Evolutionary conservation across 1,140 invertebrate species (phyloP), one percentile per base, ranked within the genome.

Genomic region (Scaptodrosophila lebanonensis): DNA sequence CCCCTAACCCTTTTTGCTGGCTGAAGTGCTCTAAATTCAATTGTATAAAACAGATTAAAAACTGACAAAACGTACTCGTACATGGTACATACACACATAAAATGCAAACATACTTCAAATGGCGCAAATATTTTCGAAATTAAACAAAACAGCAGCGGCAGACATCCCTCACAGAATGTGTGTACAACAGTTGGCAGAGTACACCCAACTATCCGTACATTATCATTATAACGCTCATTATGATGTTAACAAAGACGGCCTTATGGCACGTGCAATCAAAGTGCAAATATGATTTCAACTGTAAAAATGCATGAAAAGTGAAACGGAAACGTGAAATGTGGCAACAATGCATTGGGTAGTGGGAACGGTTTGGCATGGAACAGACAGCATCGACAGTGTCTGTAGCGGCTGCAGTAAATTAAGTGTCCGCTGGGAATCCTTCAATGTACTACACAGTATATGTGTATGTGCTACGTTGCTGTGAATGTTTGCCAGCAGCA

Each of bases 351-450:
- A 39, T 12, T 15, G 13, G 60, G 4, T 17, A 20, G 52, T 15
- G 36, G 30, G 13, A 75, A 52, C 63, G 58, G 48, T 50, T 77
- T 52, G 38, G 72, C 77, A 82, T 66, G 64, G 63, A 33, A 67
- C 48, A 64, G 67, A 35, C 12, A 15, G 38, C 35, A 50, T 32
- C 17, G 35, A 8, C 15, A 50, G 17, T 36, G 65, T 71, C 67
- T 68, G 69, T 38, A 68, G 54, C 32, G 32, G 32, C 32, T 8
- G 69, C 75, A 79, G 68, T 79, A 79, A 79, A 79, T 79, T 79
- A 79, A 82, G 69, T 82, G 73, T 69, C 73, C 69, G 69, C 73
- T 79, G 73, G 73, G 73, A 79, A 82, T 79, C 66, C 12, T 9
- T n/a, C n/a, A n/a, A n/a, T n/a, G n/a, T n/a, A n/a, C n/a, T 61